Base-by-base conservation (phyloP, 2,113 vertebrate genomes). In the Nicator chloris region DNA sequence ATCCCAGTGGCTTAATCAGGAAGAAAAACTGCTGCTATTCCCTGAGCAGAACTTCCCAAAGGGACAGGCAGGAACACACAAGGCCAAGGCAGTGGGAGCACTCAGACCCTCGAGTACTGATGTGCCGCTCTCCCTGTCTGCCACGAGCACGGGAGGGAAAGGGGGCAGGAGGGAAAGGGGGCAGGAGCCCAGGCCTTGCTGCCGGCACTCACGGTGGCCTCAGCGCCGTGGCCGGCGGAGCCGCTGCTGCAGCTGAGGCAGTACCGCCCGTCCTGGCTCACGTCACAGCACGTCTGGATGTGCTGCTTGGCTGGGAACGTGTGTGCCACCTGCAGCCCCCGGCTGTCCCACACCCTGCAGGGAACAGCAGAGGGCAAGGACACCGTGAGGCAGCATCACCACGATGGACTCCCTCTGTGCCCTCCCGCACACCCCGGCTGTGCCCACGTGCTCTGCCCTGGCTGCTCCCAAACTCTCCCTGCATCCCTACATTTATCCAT, bases 211-310 rank as follows among this genome's bases (percentile, higher is more conserved):
- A 99, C 99, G 47, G 99, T 99, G 44, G 98, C 98, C 92, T 99
- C 99, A 26, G 98, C 99, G 85, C 99, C 99, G 94, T 99, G 98
- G 5, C 99, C 99, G 13, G 97, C 98, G 6, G 97, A 99, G 83
- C 99, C 99, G 4, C 97, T 99, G 98, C 99, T 99, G 97, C 98
- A 98, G 97, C 99, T 99, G 51, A 99, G 85, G 75, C 99, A 98
- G 88, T 97, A 98, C 69, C 97, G 95, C 33, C 98, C 98, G 17
- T 99, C 99, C 37, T 83, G 81, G 90, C 98, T 99, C 86, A 98
- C 98, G 4, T 98, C 99, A 53, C 99, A 99, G 98, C 99, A 98
- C 4, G 98, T 99, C 98, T 99, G 99, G 59, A 99, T 99, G 95
- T 99, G 98, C 93, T 97, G 98, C 98, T 99, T 99, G 68, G 98